Base-by-base conservation (phyloP, 2,113 vertebrate species). In the Thamnophis sirtalis region DNA sequence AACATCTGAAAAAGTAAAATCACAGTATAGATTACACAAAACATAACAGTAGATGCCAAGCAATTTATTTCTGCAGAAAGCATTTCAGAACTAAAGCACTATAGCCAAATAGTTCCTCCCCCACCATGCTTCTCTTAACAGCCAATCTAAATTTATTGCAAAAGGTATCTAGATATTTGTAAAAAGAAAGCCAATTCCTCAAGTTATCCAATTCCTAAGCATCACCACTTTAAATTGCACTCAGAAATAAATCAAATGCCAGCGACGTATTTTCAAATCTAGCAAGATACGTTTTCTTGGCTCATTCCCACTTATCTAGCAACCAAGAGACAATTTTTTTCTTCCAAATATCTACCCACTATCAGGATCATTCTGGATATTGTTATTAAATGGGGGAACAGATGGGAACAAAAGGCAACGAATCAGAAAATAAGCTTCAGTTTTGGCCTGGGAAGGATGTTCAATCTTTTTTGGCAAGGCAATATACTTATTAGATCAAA, bases 401-500 rank as follows among this genome's bases (percentile, higher is more conserved):
- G 33, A 84, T 56, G 21, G 43, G 21, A 89, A 84, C 55, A 84
- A 85, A 84, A 89, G 43, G 8, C 28, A n/a, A 48, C 26, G 11
- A 84, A 15, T 43, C 53, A 73, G 9, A 43, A 49, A 28, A 92
- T 87, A 92, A 58, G 43, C 43, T 38, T 92, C 73, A 38, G 48
- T 48, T 85, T 28, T 58, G 43, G 54, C 54, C 48, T 86, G 48
- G 80, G 80, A 89, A 92, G 38, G 9, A 86, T 58, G 58, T 60
- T 26, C 55, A 53, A 48, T 26, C 89, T 53, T 86, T 92, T 89
- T 60, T 92, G 91, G 87, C 73, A 89, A 60, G 80, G 54, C 91
- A 60, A 89, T 51, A 24, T 53, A 63, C 11, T 86, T 89, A 89
- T 85, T 60, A 86, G 54, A 89, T 86, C 88, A 85, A 92, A 86